These are phyloP conservation scores for Cyprinodon tularosa DNA, from an alignment of 2,113 vertebrate species.

Conservation along the genomic window DNA sequence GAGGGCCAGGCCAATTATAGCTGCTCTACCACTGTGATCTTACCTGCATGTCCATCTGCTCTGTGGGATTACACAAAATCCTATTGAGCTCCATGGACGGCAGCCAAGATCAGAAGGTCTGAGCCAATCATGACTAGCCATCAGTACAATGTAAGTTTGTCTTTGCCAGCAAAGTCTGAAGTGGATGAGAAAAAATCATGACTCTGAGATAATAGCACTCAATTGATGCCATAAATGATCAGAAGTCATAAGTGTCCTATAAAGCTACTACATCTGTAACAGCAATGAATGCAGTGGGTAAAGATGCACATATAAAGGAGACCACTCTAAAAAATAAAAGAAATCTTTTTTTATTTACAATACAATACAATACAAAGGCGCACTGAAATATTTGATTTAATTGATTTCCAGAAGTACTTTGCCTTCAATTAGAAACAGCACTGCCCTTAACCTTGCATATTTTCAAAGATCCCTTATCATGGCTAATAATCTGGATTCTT, in stretches of 20 bases:
- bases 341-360: slow-evolving; percentile 4
- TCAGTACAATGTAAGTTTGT: slow-evolving; percentile 35
- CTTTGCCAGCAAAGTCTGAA: slow-evolving; percentile 28
- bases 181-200: slow-evolving; percentile 30
- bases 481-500: not conserved
- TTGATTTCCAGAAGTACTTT: not conserved
- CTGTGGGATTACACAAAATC: slow-evolving; percentile 75
- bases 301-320: slow-evolving; percentile 13
- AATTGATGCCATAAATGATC: slow-evolving; percentile 23
- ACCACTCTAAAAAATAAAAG: slow-evolving; percentile 17
- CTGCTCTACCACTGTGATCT: slow-evolving; percentile 66
- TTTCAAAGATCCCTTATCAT: not conserved
- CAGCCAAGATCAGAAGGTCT: slow-evolving; percentile 66
- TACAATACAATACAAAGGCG: not conserved
- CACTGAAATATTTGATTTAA: not conserved
- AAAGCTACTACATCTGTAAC: not conserved
- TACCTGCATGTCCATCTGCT: slow-evolving; percentile 76
- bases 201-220: slow-evolving; percentile 21
- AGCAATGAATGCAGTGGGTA: slow-evolving; percentile 3
- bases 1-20: slow-evolving; percentile 65
- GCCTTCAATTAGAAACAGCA: not conserved
- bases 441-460: not conserved
- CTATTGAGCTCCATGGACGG: slow-evolving; percentile 66
- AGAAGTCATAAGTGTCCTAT: slow-evolving; percentile 9
- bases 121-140: slow-evolving; percentile 65